Base-by-base conservation (phyloP, 1,140 invertebrate genomes). In the Liolophura sinensis region DNA sequence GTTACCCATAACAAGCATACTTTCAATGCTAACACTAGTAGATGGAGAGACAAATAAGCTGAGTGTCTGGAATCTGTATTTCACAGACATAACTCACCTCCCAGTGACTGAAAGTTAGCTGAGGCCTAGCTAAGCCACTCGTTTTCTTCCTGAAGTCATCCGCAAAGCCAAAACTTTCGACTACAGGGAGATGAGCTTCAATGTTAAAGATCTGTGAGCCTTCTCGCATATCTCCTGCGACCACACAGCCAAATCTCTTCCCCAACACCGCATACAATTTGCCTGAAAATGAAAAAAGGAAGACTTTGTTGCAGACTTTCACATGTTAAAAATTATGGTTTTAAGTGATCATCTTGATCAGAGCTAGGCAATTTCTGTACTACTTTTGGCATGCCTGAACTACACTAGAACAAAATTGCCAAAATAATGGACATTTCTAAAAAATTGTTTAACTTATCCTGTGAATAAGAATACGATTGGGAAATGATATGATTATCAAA, bases 91-190 rank as follows among this genome's bases (percentile, higher is more conserved):
- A 61, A 75, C 86, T 88, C 85, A 93, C 93, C 91, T 99, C 95
- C 93, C 96, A 99, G 84, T 98, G 95, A 80, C 93, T 96, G 86
- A 99, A 99, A 70, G 94, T 89, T 64, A 99, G 88, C 84, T 98
- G 96, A 15, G 96, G 96, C 83, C 91, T 92, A 9, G 97, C 97
- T 64, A 97, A 87, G 27, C 97, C 97, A 69, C 95, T 98, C 40
- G 96, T 99, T 84, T 95, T 92, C 78, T 95, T 97, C 22, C 89
- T 79, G 66, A 99, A 90, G 51, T 84, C 81, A 58, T 94, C 91
- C 9, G 93, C 92, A 84, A 99, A 94, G 65, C 93, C 90, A 86
- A 98, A 97, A 83, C 96, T 98, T 85, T 99, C 97, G 14, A 96
- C 90, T 27, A 99, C 95, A 0, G 97, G 97, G 69, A 99, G 85